Conservation (phyloP, 2,888 invertebrate genomes). For the Dicyrtoma fusca region DNA sequence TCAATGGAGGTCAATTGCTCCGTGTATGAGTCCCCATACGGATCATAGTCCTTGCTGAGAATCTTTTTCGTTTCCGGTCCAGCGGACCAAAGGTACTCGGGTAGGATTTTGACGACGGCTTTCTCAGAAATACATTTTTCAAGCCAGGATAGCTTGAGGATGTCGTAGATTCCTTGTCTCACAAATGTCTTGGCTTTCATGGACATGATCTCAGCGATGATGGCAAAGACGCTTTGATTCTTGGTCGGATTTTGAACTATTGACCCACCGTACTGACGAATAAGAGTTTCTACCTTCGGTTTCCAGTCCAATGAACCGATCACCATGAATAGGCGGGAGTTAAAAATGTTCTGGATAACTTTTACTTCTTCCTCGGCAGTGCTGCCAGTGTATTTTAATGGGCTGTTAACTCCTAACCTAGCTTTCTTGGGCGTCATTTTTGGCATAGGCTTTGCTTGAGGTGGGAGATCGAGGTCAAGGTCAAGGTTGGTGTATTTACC, state of each 20-base stretch:
- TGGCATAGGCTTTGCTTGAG: too few species aligned
- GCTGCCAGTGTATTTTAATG: too few species aligned
- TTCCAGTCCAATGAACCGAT: constrained; percentile 61
- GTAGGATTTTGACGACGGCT: constrained; percentile 62
- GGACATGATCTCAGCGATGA: constrained; percentile 57
- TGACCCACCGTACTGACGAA: constrained; percentile 68
- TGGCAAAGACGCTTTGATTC: constrained; percentile 36
- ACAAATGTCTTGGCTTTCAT: constrained; percentile 60
- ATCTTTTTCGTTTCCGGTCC: constrained; percentile 64
- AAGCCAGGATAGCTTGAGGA: constrained; percentile 76
- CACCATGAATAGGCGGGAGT: constrained; percentile 71
- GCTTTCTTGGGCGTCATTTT: too few species aligned
- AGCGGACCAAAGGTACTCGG: constrained; percentile 71
- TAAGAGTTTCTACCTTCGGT: constrained; percentile 36
- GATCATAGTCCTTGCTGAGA: constrained; percentile 71
- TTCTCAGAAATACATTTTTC: constrained; percentile 58
- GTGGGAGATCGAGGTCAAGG: too few species aligned
- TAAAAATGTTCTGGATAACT: constrained; percentile 64
- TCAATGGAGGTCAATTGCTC: constrained; percentile 66
- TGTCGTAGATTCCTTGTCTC: constrained; percentile 61
- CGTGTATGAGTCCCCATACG: constrained; percentile 76
- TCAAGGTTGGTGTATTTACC: too few species aligned
- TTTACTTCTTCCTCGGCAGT: neutral
- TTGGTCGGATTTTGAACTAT: constrained; percentile 69
- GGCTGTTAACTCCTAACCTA: too few species aligned